These are phyloP conservation scores for Agonopterix alstromeriana DNA, from an alignment of 2,888 invertebrate genomes.

Conservation along the genomic window DNA sequence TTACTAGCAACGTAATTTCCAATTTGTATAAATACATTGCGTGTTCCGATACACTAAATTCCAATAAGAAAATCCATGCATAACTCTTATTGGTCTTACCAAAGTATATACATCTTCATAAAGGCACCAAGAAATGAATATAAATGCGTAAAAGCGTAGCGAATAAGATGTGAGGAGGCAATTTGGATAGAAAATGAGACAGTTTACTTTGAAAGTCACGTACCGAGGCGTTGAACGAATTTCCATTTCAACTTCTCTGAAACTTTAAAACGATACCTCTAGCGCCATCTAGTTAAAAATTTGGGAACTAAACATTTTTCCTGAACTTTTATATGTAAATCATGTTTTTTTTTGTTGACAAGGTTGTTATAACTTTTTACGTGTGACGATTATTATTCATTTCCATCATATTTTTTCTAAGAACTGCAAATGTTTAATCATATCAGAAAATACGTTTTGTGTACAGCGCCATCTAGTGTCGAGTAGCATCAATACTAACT, in stretches of 20 bases:
- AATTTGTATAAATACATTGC: conserved; percentile 13
- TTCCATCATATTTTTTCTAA: neutral
- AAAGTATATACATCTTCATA: conserved; percentile 56
- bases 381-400: neutral
- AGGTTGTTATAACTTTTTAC: too few species aligned
- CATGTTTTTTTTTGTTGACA: too few species aligned
- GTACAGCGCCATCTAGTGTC: conserved; percentile 34
- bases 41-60: conserved; percentile 21
- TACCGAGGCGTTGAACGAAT: conserved; percentile 31
- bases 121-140: conserved; percentile 56
- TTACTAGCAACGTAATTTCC: neutral
- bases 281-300: conserved; percentile 39
- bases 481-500: conserved; percentile 29
- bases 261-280: conserved; percentile 15
- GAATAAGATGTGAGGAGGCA: conserved; percentile 65
- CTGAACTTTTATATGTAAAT: too few species aligned
- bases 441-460: neutral
- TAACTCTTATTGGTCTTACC: conserved; percentile 41
- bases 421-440: neutral
- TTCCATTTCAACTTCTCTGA: neutral
- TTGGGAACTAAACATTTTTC: too few species aligned
- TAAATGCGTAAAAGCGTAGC: conserved; percentile 49
- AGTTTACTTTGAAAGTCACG: conserved; percentile 65
- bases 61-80: conserved; percentile 27
- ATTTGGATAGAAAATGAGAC: conserved; percentile 65